These are phyloP conservation scores for Stegana nigrithorax DNA, from an alignment of 2,888 invertebrate species.

Conservation along the genomic window DNA sequence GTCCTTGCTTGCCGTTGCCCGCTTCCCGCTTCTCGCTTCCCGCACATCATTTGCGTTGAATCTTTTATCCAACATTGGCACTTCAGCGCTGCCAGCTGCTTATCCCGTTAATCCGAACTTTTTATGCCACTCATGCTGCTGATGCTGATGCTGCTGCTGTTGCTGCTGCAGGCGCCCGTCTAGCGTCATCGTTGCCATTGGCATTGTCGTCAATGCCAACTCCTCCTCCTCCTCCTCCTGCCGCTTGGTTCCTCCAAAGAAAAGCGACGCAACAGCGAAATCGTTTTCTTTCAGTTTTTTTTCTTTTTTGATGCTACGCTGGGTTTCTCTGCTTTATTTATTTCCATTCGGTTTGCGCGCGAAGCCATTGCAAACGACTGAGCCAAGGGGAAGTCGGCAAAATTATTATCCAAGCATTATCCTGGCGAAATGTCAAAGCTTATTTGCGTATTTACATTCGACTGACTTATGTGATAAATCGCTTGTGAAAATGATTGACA, in stretches of 20 bases:
- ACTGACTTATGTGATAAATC: constrained; percentile 49
- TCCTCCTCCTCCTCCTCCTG: background rate
- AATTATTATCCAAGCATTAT: constrained; percentile 17
- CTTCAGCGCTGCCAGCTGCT: too few relatives aligned
- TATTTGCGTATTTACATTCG: constrained; percentile 45
- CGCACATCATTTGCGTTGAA: too few relatives aligned
- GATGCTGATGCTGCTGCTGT: too few relatives aligned
- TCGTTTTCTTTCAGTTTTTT: background rate
- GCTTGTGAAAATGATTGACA: constrained; percentile 59
- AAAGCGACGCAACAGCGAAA: too few relatives aligned
- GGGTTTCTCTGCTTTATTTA: too few relatives aligned
- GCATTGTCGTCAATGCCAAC: too few relatives aligned
- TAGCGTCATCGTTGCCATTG: too few relatives aligned
- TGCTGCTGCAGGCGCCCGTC: too few relatives aligned
- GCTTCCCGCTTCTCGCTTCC: background rate
- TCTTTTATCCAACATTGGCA: background rate
- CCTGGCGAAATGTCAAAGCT: constrained; percentile 43
- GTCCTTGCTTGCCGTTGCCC: background rate
- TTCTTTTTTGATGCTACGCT: too few relatives aligned
- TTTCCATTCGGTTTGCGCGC: too few relatives aligned
- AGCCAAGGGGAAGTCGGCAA: background rate
- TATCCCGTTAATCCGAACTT: background rate
- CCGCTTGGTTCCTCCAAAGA: background rate
- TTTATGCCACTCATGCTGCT: too few relatives aligned
- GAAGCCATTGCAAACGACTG: too few relatives aligned